phyloP scores from a whole-genome alignment of 2,797 vertebrate genomes.

The Coluber constrictor region DNA sequence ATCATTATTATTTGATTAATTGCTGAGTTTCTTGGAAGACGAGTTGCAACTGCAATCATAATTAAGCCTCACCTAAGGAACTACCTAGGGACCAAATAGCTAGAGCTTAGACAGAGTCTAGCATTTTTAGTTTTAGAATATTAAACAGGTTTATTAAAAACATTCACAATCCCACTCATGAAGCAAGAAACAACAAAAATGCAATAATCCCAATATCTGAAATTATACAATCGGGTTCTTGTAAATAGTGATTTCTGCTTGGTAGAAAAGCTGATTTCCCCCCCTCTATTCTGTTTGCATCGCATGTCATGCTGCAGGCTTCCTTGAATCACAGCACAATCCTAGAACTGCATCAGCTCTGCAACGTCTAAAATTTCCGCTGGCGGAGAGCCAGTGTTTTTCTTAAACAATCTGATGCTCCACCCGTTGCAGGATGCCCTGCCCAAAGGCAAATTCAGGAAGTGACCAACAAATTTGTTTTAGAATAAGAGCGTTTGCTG shows the following conservation, averaged over 20 bases:
- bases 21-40: neutral
- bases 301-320: slow-evolving; percentile 30
- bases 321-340: slow-evolving; percentile 40
- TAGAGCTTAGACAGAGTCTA: neutral
- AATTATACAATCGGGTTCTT: neutral
- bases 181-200: neutral
- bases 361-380: slow-evolving; percentile 63
- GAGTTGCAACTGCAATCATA: neutral
- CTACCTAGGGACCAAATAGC: neutral
- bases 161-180: neutral
- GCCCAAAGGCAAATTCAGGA: slow-evolving; percentile 71
- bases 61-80: neutral
- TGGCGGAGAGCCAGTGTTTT: slow-evolving; percentile 71
- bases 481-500: slow-evolving; percentile 64
- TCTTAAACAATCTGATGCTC: slow-evolving; percentile 66
- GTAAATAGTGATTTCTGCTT: neutral
- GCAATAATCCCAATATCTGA: neutral
- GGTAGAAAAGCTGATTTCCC: neutral
- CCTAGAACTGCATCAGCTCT: slow-evolving; percentile 45
- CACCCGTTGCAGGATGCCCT: slow-evolving; percentile 80
- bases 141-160: neutral
- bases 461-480: slow-evolving; percentile 73
- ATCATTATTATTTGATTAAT: neutral
- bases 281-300: neutral
- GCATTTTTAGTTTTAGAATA: neutral